Conservation (phyloP, 2,888 invertebrate species). For the Rhaphigaster nebulosa region DNA sequence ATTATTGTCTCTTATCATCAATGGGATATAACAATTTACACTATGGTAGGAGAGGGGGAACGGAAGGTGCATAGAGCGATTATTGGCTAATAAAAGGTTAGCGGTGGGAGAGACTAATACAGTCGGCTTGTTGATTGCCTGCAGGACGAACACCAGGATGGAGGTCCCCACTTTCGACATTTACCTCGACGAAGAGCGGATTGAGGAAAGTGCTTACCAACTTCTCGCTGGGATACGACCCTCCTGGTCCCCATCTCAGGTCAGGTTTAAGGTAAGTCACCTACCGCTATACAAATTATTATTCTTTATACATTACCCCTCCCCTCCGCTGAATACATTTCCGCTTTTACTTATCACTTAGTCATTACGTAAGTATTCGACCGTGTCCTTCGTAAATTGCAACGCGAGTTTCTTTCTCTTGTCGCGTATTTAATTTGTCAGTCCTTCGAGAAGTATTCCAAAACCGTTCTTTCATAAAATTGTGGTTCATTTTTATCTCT, state of each 20-base stretch:
- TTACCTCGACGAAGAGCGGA: not conserved
- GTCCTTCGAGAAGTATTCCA: not conserved
- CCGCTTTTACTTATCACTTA: not conserved
- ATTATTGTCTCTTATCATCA: not conserved
- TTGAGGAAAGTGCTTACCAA: not conserved
- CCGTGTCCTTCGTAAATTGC: not conserved
- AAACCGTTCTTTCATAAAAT: not conserved
- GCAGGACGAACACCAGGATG: constrained; percentile 19
- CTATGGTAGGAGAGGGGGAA: not conserved
- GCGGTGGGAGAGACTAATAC: constrained; percentile 15
- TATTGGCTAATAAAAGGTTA: not conserved
- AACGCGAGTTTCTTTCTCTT: not conserved
- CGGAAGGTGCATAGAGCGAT: not conserved
- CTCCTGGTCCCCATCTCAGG: not conserved
- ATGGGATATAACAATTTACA: not conserved
- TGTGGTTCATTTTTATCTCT: not conserved
- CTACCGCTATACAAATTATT: not conserved
- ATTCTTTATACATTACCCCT: not conserved
- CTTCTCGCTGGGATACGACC: constrained; percentile 1
- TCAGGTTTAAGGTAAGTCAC: constrained; percentile 36
- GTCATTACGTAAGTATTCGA: not conserved
- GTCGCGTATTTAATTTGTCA: not conserved
- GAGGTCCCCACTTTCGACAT: not conserved
- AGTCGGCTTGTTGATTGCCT: constrained; percentile 42
- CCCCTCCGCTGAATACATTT: not conserved